Conservation (phyloP, 2,888 invertebrate genomes). For the Pachycephus smyrnensis region DNA sequence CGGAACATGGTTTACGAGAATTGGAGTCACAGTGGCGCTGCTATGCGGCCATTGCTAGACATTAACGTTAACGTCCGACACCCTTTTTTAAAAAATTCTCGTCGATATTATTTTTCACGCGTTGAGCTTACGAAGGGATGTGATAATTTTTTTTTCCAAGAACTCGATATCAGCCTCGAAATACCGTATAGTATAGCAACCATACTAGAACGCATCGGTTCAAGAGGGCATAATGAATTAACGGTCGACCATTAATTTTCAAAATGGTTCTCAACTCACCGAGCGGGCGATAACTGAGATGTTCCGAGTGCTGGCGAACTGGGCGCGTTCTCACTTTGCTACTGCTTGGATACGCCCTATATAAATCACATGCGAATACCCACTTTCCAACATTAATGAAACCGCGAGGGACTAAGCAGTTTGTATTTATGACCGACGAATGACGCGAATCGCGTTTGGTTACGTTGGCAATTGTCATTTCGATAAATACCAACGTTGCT, state of each 20-base stretch:
- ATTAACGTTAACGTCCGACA: not conserved
- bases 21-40: not conserved
- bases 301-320: not conserved
- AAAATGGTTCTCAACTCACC: slow-evolving; percentile 33
- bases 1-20: not conserved
- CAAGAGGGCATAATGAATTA: slow-evolving; percentile 32
- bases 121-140: not conserved
- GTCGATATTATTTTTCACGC: not conserved
- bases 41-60: not conserved
- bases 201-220: not conserved
- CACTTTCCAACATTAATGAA: slow-evolving; percentile 2
- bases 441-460: not conserved
- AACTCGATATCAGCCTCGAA: not conserved
- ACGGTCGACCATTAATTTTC: slow-evolving; percentile 38
- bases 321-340: not conserved
- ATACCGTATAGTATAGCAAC: not conserved
- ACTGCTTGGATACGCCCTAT: not conserved
- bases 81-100: not conserved
- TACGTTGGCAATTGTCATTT: not conserved
- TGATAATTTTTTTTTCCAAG: not conserved
- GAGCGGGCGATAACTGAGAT: not conserved
- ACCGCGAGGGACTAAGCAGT: slow-evolving; percentile 9
- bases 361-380: slow-evolving; percentile 1
- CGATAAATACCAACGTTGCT: not conserved
- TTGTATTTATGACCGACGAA: not conserved